Evolutionary conservation across 2,888 invertebrate genomes (phyloP).

Genomic region (Dioctria rufipes): DNA sequence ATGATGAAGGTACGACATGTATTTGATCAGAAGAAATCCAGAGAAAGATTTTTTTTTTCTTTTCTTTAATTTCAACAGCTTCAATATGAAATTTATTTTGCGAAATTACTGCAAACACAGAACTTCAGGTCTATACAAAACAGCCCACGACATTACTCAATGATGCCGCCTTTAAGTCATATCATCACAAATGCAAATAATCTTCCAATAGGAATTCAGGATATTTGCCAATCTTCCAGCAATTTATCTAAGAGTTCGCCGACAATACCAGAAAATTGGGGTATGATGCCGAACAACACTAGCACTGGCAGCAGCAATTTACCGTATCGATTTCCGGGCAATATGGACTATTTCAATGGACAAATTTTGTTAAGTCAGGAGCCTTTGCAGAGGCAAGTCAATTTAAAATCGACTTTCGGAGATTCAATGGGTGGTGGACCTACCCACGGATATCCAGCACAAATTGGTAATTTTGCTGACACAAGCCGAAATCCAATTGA

Average conservation of each 20-base stretch:
- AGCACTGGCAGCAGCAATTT: slow-evolving; percentile 42
- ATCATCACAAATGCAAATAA: slow-evolving; percentile 25
- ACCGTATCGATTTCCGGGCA: slow-evolving; percentile 53
- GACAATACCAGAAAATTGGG: slow-evolving; percentile 24
- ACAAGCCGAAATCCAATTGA: slow-evolving; percentile 55
- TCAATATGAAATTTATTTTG: slow-evolving; percentile 70
- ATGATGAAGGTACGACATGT: slow-evolving; percentile 71
- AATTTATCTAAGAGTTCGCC: slow-evolving; percentile 37
- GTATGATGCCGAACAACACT: slow-evolving; percentile 27
- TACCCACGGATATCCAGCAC: slow-evolving; percentile 45
- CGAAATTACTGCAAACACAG: slow-evolving; percentile 69
- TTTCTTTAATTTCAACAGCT: slow-evolving; percentile 61
- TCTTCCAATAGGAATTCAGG: slow-evolving; percentile 31
- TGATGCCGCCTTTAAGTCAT: slow-evolving; percentile 21
- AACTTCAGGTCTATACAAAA: slow-evolving; percentile 66
- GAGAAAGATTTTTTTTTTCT: neutral
- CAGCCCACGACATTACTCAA: slow-evolving; percentile 19
- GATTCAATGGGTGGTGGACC: slow-evolving; percentile 42
- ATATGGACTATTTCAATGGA: slow-evolving; percentile 50
- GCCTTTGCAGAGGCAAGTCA: slow-evolving; percentile 50
- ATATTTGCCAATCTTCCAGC: slow-evolving; percentile 36
- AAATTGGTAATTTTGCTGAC: slow-evolving; percentile 55
- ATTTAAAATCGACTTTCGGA: slow-evolving; percentile 55
- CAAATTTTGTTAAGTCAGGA: slow-evolving; percentile 55
- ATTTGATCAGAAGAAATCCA: neutral